Conservation (phyloP, 2,888 invertebrate genomes). For the Drosophila testacea region DNA sequence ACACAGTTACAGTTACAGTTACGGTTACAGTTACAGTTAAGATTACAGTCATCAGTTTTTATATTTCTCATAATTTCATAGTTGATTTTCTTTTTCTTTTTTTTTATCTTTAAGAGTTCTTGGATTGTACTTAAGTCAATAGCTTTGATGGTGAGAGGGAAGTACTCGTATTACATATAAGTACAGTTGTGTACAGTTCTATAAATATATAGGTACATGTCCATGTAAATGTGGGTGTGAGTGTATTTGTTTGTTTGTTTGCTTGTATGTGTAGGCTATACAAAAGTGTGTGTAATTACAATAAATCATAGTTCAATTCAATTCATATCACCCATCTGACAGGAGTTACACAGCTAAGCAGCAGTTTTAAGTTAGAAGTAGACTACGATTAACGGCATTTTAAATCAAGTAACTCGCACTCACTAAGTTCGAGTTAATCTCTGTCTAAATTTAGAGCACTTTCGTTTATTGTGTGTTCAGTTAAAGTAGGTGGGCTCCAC, state of each 20-base stretch:
- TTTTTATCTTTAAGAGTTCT: slow-evolving; percentile 15
- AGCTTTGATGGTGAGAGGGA: slow-evolving; percentile 30
- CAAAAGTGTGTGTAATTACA: slow-evolving; percentile 53
- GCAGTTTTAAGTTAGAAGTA: slow-evolving; percentile 37
- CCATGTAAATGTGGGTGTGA: slow-evolving; percentile 3
- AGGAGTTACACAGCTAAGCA: slow-evolving; percentile 83
- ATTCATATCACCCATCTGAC: slow-evolving; percentile 85
- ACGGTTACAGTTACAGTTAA: slow-evolving; percentile 34
- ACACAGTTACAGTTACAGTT: slow-evolving; percentile 60
- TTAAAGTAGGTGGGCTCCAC: slow-evolving; percentile 73
- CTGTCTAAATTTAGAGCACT: slow-evolving; percentile 52
- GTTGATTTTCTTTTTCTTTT: slow-evolving; percentile 14
- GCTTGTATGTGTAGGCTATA: slow-evolving; percentile 36
- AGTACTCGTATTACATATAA: slow-evolving; percentile 35
- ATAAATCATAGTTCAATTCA: slow-evolving; percentile 58
- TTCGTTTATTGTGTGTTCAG: slow-evolving; percentile 39
- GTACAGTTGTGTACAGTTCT: slow-evolving; percentile 32
- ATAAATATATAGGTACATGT: slow-evolving; percentile 48
- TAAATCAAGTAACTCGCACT: background rate
- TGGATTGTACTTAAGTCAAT: slow-evolving; percentile 58
- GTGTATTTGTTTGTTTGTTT: slow-evolving; percentile 15
- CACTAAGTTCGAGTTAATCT: slow-evolving; percentile 1
- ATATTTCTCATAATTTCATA: slow-evolving; percentile 52
- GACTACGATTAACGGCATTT: slow-evolving; percentile 18
- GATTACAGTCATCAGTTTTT: slow-evolving; percentile 62